Evolutionary conservation across 2,888 invertebrate species (phyloP).

Genomic region (Drosophila austrosaltans): DNA sequence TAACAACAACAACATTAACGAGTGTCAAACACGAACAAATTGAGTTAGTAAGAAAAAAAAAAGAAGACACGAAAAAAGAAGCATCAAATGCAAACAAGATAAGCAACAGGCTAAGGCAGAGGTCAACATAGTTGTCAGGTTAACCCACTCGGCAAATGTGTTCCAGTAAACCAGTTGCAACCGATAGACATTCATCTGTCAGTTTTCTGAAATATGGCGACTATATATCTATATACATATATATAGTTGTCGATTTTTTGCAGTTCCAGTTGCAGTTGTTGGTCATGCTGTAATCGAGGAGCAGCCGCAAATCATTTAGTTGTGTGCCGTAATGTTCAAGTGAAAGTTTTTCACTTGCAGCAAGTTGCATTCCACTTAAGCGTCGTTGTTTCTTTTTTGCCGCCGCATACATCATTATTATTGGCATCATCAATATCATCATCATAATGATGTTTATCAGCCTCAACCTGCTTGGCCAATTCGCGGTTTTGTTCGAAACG

Average conservation of each 20-base stretch:
- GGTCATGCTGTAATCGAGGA: slow-evolving; percentile 26
- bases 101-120: slow-evolving; percentile 36
- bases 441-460: slow-evolving; percentile 9
- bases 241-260: background rate
- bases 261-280: slow-evolving; percentile 2
- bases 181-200: slow-evolving; percentile 35
- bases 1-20: slow-evolving; percentile 6
- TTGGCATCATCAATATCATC: slow-evolving; percentile 9
- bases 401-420: slow-evolving; percentile 61
- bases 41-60: slow-evolving; percentile 30
- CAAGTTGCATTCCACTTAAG: slow-evolving; percentile 51
- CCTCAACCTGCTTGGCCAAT: slow-evolving; percentile 47
- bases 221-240: slow-evolving; percentile 4
- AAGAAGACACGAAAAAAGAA: slow-evolving; percentile 5
- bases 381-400: slow-evolving; percentile 37
- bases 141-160: slow-evolving; percentile 19
- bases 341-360: slow-evolving; percentile 79
- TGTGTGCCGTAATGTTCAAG: slow-evolving; percentile 73
- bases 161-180: slow-evolving; percentile 41
- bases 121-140: slow-evolving; percentile 51
- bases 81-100: slow-evolving; percentile 50
- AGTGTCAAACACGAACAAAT: slow-evolving; percentile 54
- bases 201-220: slow-evolving; percentile 19
- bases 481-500: slow-evolving; percentile 60
- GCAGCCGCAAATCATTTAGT: slow-evolving; percentile 25